Conservation (phyloP, 1,140 invertebrate species). For the Panagrolaimus sp. region DNA sequence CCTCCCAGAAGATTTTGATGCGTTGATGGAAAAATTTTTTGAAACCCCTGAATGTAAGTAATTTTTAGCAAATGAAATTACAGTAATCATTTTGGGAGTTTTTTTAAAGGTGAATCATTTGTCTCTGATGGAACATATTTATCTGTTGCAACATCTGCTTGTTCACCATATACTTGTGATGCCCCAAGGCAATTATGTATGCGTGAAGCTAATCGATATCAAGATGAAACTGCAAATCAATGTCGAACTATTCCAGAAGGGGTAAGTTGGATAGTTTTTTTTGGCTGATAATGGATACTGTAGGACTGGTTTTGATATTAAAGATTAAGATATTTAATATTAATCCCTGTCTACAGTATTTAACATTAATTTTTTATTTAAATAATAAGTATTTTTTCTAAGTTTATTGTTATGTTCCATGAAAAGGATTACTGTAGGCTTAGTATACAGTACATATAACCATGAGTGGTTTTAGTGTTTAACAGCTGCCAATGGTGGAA, state of each 20-base stretch:
- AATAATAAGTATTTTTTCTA: too few relatives aligned
- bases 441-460: neutral
- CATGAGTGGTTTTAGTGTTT: constrained; percentile 42
- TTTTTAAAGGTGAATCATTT: constrained; percentile 50
- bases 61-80: constrained; percentile 9
- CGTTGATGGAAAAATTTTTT: constrained; percentile 53
- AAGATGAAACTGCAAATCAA: constrained; percentile 49
- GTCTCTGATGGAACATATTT: constrained; percentile 44
- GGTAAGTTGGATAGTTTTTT: constrained; percentile 31
- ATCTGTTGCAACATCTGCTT: constrained; percentile 48
- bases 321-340: too few relatives aligned
- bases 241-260: constrained; percentile 43
- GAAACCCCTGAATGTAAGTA: constrained; percentile 54
- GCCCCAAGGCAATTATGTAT: constrained; percentile 57
- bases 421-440: too few relatives aligned
- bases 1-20: constrained; percentile 46
- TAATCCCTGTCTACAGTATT: too few relatives aligned
- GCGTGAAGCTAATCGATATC: constrained; percentile 34
- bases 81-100: neutral
- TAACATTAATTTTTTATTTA: too few relatives aligned
- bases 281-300: neutral
- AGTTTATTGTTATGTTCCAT: too few relatives aligned
- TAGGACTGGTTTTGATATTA: too few relatives aligned
- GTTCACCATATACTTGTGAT: constrained; percentile 49
- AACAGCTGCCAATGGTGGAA: constrained; percentile 57